These are phyloP conservation scores for Nylanderia fulva DNA, from an alignment of 1,140 invertebrate genomes.

Conservation along the genomic window DNA sequence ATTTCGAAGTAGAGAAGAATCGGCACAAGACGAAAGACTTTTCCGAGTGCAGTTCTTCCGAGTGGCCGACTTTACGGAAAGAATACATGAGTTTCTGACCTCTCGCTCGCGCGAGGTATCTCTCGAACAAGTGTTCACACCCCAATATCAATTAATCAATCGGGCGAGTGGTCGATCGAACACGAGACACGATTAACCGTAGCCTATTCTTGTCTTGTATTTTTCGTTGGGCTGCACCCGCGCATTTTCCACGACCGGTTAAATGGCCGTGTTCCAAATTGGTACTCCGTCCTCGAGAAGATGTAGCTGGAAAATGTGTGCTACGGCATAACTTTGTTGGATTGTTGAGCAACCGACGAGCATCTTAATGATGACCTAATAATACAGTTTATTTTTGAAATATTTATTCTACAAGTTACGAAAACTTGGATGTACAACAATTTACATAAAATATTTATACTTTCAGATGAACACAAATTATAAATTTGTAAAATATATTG, in stretches of 20 bases:
- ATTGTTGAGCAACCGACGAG: not conserved
- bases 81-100: slow-evolving; percentile 11
- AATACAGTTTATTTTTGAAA: not conserved
- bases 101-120: slow-evolving; percentile 2
- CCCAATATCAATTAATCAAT: slow-evolving; percentile 53
- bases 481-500: not conserved
- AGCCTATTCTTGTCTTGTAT: slow-evolving; percentile 32
- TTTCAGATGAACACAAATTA: not conserved
- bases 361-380: not conserved
- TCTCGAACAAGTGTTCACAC: slow-evolving; percentile 23
- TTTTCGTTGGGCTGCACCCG: not conserved
- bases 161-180: slow-evolving; percentile 14
- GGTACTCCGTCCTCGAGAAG: slow-evolving; percentile 28
- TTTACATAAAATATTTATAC: not conserved
- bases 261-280: slow-evolving; percentile 55
- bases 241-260: not conserved
- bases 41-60: not conserved
- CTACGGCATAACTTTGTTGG: not conserved
- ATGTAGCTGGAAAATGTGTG: not conserved
- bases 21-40: not conserved
- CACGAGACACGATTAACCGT: slow-evolving; percentile 35
- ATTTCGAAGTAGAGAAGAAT: slow-evolving; percentile 8
- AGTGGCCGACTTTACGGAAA: slow-evolving; percentile 16
- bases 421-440: not conserved
- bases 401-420: not conserved